phyloP scores from a whole-genome alignment of 2,797 vertebrate genomes.

The Leucoraja ocellata region DNA sequence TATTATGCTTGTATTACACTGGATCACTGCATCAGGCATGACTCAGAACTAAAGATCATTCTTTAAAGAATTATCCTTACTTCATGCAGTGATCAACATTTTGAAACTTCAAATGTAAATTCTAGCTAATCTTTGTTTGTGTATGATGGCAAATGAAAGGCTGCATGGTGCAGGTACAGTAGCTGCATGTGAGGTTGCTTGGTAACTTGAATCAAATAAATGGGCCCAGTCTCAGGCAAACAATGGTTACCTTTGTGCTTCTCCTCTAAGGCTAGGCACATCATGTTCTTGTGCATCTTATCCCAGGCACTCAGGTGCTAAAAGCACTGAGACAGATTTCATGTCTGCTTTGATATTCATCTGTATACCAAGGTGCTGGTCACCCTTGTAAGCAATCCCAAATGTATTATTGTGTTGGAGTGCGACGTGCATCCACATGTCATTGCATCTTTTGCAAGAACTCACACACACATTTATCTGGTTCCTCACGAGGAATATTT shows the following conservation, averaged over 20 bases:
- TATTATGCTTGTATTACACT: not conserved
- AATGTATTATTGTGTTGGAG: not conserved
- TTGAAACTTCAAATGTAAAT: not conserved
- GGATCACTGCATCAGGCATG: not conserved
- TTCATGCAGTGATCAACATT: not conserved
- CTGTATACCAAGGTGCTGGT: not conserved
- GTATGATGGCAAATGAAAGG: not conserved
- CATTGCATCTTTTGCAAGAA: not conserved
- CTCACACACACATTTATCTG: not conserved
- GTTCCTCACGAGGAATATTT: not conserved
- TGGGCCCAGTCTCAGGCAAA: not conserved
- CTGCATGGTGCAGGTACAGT: not conserved
- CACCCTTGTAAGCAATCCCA: not conserved
- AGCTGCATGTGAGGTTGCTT: not conserved
- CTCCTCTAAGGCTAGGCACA: not conserved
- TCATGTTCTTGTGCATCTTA: not conserved
- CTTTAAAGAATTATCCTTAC: too few relatives aligned
- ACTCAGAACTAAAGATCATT: not conserved
- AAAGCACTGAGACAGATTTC: not conserved
- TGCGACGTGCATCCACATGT: not conserved
- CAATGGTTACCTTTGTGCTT: not conserved
- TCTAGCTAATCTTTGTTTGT: not conserved
- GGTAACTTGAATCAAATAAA: not conserved
- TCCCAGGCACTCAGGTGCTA: not conserved
- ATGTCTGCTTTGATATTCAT: not conserved